Conservation (phyloP, 2,113 vertebrate species). For the Mirza zaza region DNA sequence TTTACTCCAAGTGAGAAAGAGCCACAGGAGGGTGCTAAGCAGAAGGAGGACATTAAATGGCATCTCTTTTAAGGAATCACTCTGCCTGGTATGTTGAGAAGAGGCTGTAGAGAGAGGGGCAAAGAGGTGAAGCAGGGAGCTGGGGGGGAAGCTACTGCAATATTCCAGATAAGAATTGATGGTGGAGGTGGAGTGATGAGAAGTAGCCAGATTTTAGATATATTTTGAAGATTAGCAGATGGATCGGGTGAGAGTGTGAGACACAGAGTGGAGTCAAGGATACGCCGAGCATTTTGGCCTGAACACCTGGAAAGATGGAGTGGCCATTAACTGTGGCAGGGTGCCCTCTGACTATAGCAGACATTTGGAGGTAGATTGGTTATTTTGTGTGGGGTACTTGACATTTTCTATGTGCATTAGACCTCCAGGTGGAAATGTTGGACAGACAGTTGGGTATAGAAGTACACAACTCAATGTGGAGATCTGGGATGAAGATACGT, state of each 20-base stretch:
- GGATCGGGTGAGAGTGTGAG: neutral
- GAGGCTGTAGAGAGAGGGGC: neutral
- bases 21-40: neutral
- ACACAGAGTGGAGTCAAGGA: neutral
- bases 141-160: neutral
- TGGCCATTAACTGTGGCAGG: neutral
- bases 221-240: neutral
- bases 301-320: neutral
- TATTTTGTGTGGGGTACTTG: neutral
- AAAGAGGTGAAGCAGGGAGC: neutral
- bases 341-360: neutral
- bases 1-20: neutral
- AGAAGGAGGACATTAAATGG: neutral
- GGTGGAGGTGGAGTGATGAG: neutral
- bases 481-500: neutral
- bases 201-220: neutral
- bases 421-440: neutral
- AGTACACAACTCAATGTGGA: neutral
- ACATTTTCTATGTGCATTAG: neutral
- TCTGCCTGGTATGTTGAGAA: neutral
- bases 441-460: neutral
- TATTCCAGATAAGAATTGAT: neutral
- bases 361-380: neutral
- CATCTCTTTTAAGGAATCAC: neutral
- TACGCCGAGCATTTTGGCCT: neutral